Conservation (phyloP, 2,113 vertebrate species). For the Aegithalos caudatus region DNA sequence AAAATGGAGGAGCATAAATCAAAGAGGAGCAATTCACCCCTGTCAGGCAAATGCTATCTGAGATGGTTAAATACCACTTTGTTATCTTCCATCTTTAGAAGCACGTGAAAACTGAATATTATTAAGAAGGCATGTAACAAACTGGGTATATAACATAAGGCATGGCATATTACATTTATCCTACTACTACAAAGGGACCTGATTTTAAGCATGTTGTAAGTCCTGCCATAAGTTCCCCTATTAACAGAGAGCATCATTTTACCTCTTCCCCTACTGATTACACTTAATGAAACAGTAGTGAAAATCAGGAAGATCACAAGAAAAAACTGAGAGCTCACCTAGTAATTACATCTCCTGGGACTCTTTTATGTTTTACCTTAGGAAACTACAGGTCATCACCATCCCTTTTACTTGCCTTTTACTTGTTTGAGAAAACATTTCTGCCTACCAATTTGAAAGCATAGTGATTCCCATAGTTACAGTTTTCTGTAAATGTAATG, state of each 20-base stretch:
- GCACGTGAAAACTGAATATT: not conserved
- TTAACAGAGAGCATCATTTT: not conserved
- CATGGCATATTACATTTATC: not conserved
- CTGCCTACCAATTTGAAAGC: not conserved
- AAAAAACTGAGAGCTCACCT: not conserved
- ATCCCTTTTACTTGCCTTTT: not conserved
- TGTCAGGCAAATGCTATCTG: not conserved
- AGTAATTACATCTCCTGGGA: not conserved
- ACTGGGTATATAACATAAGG: not conserved
- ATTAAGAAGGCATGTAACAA: not conserved
- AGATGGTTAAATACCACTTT: not conserved
- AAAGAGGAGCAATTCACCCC: not conserved
- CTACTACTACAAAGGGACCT: not conserved
- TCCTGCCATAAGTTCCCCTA: not conserved
- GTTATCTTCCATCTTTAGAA: not conserved
- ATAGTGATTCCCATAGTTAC: not conserved
- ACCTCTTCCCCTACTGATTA: not conserved
- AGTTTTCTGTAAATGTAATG: not conserved
- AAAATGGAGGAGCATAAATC: not conserved
- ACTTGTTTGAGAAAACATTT: not conserved
- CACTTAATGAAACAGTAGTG: not conserved
- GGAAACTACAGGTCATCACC: not conserved
- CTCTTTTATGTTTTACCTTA: not conserved
- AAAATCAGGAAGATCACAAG: not conserved
- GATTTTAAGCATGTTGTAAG: not conserved